Conservation (phyloP, 2,797 vertebrate genomes). For the Tamandua tetradactyla region DNA sequence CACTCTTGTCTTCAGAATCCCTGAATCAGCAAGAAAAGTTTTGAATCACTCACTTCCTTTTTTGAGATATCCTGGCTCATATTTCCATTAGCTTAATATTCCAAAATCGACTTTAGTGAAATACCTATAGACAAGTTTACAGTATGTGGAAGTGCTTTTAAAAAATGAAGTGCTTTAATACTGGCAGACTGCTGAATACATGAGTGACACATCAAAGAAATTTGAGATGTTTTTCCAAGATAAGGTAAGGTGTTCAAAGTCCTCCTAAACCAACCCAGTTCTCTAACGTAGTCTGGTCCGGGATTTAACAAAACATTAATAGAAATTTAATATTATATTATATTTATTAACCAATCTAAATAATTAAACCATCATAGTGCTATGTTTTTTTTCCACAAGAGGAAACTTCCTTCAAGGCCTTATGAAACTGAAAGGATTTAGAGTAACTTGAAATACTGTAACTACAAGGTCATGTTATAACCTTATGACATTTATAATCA, state of each 20-base stretch:
- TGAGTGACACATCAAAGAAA: slow-evolving; percentile 54
- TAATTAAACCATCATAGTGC: slow-evolving; percentile 28
- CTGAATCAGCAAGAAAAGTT: not conserved
- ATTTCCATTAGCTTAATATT: slow-evolving; percentile 50
- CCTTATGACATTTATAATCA: no score
- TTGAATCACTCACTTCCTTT: not conserved
- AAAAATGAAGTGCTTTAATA: slow-evolving; percentile 6
- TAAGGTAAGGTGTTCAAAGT: not conserved
- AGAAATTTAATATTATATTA: slow-evolving; percentile 12
- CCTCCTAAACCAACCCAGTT: slow-evolving; percentile 39
- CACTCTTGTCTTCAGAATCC: not conserved
- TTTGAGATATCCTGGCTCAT: not conserved
- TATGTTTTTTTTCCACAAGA: slow-evolving; percentile 26
- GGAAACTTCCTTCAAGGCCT: not conserved
- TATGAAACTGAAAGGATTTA: not conserved
- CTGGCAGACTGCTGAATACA: slow-evolving; percentile 42
- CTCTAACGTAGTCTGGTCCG: not conserved
- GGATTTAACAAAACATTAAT: not conserved
- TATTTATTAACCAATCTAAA: slow-evolving; percentile 12
- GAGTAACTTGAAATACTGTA: not conserved
- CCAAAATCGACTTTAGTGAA: slow-evolving; percentile 51
- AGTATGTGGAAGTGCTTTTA: slow-evolving; percentile 33
- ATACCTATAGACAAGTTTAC: slow-evolving; percentile 40
- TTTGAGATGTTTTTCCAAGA: not conserved
- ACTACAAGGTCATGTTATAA: not conserved